These are phyloP conservation scores for Astreopora myriophthalma DNA, from an alignment of 64 coral and sea anemone genomes.

Conservation along the genomic window DNA sequence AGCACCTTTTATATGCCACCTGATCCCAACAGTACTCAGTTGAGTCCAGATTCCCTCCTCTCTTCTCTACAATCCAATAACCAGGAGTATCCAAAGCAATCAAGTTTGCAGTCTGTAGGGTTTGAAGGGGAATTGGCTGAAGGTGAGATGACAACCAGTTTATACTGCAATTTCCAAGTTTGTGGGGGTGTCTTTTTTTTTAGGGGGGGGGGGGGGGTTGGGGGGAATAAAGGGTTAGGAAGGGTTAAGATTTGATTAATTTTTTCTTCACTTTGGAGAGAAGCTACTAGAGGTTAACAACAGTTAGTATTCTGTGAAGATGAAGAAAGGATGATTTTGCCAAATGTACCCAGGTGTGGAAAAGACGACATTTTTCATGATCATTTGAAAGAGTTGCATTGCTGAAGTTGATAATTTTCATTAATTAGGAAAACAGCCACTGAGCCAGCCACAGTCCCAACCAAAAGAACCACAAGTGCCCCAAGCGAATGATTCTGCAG, in stretches of 20 bases:
- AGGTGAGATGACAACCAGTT: not conserved
- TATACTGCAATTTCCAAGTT: no score
- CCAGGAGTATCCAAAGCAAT: not conserved
- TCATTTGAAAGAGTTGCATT: not conserved
- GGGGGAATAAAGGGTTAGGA: no score
- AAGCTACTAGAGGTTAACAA: not conserved
- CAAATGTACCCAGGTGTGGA: no score
- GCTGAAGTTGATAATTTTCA: not conserved
- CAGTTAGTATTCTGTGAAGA: not conserved
- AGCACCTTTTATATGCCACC: conserved; percentile 70
- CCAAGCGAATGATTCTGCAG: not conserved
- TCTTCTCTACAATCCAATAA: conserved; percentile 46
- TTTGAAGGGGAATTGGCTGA: not conserved
- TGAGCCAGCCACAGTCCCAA: not conserved
- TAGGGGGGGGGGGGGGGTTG: not conserved
- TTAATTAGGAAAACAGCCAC: not conserved
- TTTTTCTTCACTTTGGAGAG: not conserved
- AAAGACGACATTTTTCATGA: no score
- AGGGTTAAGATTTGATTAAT: not conserved
- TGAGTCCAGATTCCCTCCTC: conserved; percentile 89
- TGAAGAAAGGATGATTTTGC: not conserved
- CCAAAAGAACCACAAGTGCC: not conserved
- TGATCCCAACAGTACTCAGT: conserved; percentile 75
- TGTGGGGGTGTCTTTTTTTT: not conserved
- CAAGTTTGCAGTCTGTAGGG: conserved; percentile 4